phyloP scores from a whole-genome alignment of 2,113 vertebrate genomes.

The Laterallus jamaicensis region DNA sequence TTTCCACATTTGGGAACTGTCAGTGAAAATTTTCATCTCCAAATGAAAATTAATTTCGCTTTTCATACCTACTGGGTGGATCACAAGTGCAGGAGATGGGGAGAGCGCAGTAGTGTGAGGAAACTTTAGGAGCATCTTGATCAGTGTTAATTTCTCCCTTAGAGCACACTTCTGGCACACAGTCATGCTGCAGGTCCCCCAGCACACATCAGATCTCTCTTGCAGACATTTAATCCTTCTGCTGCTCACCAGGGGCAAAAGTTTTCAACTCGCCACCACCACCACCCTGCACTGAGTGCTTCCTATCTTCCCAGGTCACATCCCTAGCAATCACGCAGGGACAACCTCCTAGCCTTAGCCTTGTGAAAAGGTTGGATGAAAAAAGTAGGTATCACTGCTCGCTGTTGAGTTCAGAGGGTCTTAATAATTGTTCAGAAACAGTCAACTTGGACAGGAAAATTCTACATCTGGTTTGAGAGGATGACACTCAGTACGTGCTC shows the following conservation, averaged over 20 bases:
- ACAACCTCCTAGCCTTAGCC: neutral
- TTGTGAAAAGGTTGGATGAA: neutral
- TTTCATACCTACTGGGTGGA: neutral
- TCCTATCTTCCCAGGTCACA: neutral
- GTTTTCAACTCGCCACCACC: neutral
- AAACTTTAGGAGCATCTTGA: neutral
- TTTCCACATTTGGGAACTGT: neutral
- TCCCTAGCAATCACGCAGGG: neutral
- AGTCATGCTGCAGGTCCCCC: neutral
- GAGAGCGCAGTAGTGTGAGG: neutral
- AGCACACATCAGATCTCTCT: neutral
- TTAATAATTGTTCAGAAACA: neutral
- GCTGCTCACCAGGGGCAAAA: neutral
- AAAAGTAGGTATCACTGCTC: neutral
- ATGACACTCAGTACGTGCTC: neutral
- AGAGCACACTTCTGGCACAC: neutral
- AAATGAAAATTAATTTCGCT: neutral
- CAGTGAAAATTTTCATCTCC: neutral
- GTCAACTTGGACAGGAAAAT: neutral
- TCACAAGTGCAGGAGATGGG: neutral
- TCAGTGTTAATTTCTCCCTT: conserved; percentile 15
- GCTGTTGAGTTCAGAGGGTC: neutral
- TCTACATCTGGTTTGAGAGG: neutral
- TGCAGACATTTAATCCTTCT: neutral
- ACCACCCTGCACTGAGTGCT: neutral